Conservation (phyloP, 2,113 vertebrate species). For the Zosterops borbonicus region DNA sequence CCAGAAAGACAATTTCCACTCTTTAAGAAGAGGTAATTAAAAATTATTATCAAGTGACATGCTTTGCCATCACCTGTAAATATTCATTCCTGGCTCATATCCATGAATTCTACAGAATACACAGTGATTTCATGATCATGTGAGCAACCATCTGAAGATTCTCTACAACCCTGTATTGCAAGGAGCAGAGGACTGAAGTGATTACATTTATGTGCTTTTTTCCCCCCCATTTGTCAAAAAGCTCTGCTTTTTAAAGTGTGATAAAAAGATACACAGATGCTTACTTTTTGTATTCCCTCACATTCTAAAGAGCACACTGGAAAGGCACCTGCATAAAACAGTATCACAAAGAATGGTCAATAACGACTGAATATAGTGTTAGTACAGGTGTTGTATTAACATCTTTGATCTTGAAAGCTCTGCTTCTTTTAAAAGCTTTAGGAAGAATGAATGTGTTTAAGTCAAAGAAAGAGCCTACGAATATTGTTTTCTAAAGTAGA, state of each 20-base stretch:
- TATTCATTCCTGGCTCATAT: conserved; percentile 16
- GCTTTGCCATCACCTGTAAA: conserved; percentile 36
- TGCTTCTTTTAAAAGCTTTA: conserved; percentile 75
- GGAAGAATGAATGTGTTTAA: conserved; percentile 71
- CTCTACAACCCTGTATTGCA: background rate
- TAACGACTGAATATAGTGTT: conserved; percentile 72
- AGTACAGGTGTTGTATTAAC: conserved; percentile 76
- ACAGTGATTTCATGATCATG: conserved; percentile 42
- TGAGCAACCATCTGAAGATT: conserved; percentile 55
- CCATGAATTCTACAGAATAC: conserved; percentile 20
- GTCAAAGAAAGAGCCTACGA: conserved; percentile 67
- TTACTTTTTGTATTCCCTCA: conserved; percentile 63
- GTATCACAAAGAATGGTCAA: conserved; percentile 75
- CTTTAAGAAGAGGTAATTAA: conserved; percentile 22
- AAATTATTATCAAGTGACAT: background rate
- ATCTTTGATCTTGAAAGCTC: conserved; percentile 78
- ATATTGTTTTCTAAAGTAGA: conserved; percentile 70
- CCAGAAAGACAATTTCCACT: conserved; percentile 11
- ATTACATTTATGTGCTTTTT: conserved; percentile 9
- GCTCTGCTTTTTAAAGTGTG: conserved; percentile 47
- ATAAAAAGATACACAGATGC: conserved; percentile 48
- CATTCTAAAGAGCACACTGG: conserved; percentile 61
- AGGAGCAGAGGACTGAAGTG: conserved; percentile 16
- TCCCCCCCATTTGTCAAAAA: background rate
- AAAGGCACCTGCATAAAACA: conserved; percentile 75